Evolutionary conservation across 1,140 invertebrate species (phyloP), one percentile per base, ranked within the genome.

Genomic region (Triops cancriformis): DNA sequence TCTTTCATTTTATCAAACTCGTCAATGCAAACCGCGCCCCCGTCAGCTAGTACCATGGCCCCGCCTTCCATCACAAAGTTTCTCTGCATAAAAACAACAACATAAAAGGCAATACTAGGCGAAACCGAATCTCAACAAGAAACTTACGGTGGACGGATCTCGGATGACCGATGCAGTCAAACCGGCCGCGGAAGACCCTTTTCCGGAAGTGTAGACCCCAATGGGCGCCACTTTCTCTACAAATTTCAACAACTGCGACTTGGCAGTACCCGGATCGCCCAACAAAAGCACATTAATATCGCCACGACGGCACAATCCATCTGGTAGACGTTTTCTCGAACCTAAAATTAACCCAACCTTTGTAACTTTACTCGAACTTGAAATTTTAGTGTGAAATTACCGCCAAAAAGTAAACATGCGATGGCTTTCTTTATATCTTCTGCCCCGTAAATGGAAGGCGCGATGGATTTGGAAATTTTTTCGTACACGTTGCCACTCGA

Each of bases 1-100:
- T 99, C 98, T 80, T 95, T 89, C 98, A 99, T 99, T 87, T 99
- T 99, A 86, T 99, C 98, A 86, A 99, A 99, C 85, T 99, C 98
- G 85, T 99, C 98, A 84, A 99, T 99, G 84, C 98, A 99, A 1
- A 99, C 97, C 11, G 99, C 96, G 45, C 98, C 98, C 42, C 97
- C 97, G 87, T 99, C 98, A 28, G 98, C 98, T 43, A 99, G 85
- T 1, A 99, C 98, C 98, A 99, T 99, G 10, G 98, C 98, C 42
- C 98, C 98, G 14, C 98, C 98, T 87, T 99, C 98, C 94, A 99
- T 97, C 4, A 99, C 91, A 86, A 99, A 99, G 84, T 97, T 98
- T 72, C 95, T 89, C 95, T 97, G 51, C n/a, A n/a, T n/a, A n/a
- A 85, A 79, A 80, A 82, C 79, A 80, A 73, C 78, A n/a, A n/a